Percentiles rank a stretch among this genome's conserved stretches.
Evolutionary conservation across 2,113 vertebrate species (phyloP).

Genomic region (Orientallactaga bullata): DNA sequence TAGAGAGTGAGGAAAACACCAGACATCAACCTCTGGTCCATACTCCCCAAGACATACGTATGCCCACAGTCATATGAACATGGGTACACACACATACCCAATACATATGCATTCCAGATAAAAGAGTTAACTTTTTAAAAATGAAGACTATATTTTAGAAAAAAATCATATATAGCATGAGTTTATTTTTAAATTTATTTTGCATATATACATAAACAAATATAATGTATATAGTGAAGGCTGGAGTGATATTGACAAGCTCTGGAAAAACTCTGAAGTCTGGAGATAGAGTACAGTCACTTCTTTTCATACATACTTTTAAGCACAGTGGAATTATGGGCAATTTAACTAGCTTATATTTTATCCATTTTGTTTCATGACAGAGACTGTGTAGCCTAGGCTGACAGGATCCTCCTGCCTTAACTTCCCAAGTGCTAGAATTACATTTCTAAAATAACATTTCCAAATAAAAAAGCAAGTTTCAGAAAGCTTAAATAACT

Average conservation of each 20-base stretch:
- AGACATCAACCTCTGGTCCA: too few relatives aligned
- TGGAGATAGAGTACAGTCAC: not conserved
- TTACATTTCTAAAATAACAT: not conserved
- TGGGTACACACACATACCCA: too few relatives aligned
- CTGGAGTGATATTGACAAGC: not conserved
- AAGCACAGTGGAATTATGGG: not conserved
- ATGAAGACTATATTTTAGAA: too few relatives aligned
- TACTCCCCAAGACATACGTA: too few relatives aligned
- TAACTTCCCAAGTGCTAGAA: not conserved
- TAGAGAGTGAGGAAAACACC: too few relatives aligned
- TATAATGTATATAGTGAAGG: not conserved
- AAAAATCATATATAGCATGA: not conserved
- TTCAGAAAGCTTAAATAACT: constrained; percentile 5
- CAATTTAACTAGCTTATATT: not conserved
- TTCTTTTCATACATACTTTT: not conserved
- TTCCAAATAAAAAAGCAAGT: not conserved
- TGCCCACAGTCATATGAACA: too few relatives aligned
- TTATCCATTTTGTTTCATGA: not conserved
- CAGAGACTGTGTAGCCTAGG: not conserved
- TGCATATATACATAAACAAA: not conserved
- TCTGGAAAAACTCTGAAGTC: not conserved
- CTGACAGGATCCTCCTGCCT: not conserved
- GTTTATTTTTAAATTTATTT: constrained; percentile 15
- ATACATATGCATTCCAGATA: too few relatives aligned
- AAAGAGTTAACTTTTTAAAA: too few relatives aligned